Evolutionary conservation across 2,888 invertebrate species (phyloP).

Genomic region (Rhagium mordax): DNA sequence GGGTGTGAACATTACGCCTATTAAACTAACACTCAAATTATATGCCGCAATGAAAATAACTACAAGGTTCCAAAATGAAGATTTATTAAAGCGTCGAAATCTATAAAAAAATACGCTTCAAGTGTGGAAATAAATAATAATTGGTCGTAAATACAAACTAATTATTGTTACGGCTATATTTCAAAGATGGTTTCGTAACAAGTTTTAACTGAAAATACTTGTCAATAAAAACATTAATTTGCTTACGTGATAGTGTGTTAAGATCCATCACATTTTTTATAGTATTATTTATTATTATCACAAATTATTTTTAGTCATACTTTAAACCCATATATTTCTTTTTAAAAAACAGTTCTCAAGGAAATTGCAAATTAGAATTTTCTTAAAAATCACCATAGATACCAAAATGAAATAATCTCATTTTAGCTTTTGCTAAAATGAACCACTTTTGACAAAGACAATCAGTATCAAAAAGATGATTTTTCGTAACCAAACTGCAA

Average conservation of each 20-base stretch:
- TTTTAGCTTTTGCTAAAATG: too few relatives aligned
- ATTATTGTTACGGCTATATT: slow-evolving; percentile 1
- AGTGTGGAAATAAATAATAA: neutral
- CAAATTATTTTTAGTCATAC: too few relatives aligned
- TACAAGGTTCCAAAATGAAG: neutral
- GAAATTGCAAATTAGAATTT: too few relatives aligned
- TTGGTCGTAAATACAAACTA: neutral
- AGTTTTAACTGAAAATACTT: neutral
- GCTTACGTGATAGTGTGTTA: neutral
- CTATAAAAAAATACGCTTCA: neutral
- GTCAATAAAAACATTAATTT: neutral
- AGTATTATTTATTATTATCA: too few relatives aligned
- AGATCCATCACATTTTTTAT: too few relatives aligned
- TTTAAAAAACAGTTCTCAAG: too few relatives aligned
- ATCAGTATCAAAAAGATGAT: too few relatives aligned
- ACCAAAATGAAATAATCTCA: too few relatives aligned
- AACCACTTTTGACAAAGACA: too few relatives aligned
- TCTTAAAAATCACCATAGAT: too few relatives aligned
- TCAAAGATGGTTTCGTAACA: slow-evolving; percentile 7
- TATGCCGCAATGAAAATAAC: neutral
- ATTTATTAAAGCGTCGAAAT: slow-evolving; percentile 10
- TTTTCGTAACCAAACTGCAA: too few relatives aligned
- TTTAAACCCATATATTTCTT: too few relatives aligned
- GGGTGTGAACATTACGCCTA: neutral
- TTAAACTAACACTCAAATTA: neutral